These are phyloP conservation scores for Phoxinus phoxinus DNA, from an alignment of 2,113 vertebrate species.

Conservation along the genomic window DNA sequence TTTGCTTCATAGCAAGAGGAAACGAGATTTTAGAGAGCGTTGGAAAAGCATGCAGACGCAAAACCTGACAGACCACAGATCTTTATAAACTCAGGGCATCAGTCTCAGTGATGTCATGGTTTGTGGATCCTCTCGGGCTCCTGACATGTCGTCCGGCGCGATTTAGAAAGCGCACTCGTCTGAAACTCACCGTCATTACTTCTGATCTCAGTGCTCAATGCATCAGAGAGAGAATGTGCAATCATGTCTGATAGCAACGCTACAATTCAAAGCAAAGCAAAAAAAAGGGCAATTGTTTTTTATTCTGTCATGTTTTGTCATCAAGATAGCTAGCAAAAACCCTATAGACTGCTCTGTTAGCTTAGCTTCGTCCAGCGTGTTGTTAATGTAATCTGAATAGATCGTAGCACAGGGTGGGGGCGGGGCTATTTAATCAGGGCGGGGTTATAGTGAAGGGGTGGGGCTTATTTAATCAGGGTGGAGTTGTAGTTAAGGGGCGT, in stretches of 20 bases:
- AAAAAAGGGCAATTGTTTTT: slow-evolving; percentile 61
- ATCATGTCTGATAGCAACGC: slow-evolving; percentile 61
- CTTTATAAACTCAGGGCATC: slow-evolving; percentile 79
- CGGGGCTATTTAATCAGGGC: neutral
- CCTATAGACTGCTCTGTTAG: slow-evolving; percentile 63
- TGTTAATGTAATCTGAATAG: slow-evolving; percentile 75
- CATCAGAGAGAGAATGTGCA: slow-evolving; percentile 24
- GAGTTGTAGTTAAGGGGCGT: no score
- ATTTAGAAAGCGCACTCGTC: neutral
- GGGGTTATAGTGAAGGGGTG: neutral
- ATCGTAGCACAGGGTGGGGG: slow-evolving; percentile 70
- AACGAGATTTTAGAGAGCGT: neutral
- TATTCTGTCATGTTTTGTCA: slow-evolving; percentile 63
- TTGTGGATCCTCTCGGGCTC: slow-evolving; percentile 71
- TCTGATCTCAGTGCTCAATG: no score
- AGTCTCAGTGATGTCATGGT: slow-evolving; percentile 78
- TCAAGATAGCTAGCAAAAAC: slow-evolving; percentile 63
- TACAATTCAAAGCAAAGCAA: slow-evolving; percentile 54
- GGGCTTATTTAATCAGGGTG: no score
- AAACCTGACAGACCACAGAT: slow-evolving; percentile 75
- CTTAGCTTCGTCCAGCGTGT: slow-evolving; percentile 75
- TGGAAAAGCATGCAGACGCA: slow-evolving; percentile 7
- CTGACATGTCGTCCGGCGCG: neutral
- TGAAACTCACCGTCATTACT: no score
- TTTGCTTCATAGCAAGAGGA: neutral